Evolutionary conservation across 1,140 invertebrate species (phyloP).

Genomic region (Anoplophora glabripennis): DNA sequence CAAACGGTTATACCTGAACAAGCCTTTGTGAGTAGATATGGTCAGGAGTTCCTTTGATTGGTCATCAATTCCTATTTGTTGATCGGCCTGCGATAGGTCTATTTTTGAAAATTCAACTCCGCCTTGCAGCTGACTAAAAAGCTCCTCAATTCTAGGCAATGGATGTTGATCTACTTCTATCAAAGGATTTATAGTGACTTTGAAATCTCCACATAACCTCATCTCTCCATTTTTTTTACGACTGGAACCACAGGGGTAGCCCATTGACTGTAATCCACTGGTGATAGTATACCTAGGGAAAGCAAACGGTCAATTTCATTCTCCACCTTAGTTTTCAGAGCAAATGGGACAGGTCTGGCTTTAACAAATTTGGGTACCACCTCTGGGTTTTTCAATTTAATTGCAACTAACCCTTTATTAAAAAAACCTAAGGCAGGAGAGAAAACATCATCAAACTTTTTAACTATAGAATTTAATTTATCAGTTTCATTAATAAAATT

Average conservation of each 20-base stretch:
- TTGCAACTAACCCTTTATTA: conserved; percentile 7
- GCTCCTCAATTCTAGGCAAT: conserved; percentile 26
- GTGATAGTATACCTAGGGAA: conserved; percentile 20
- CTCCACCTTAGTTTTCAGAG: conserved; percentile 32
- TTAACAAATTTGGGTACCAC: conserved; percentile 36
- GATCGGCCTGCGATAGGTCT: conserved; percentile 30
- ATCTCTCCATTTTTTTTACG: conserved; percentile 40
- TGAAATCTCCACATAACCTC: conserved; percentile 47
- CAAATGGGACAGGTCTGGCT: conserved; percentile 36
- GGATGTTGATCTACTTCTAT: conserved; percentile 24
- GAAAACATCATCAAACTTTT: neutral
- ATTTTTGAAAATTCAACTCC: conserved; percentile 27
- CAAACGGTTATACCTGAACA: conserved; percentile 25
- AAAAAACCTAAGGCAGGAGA: neutral
- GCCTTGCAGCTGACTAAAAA: conserved; percentile 27
- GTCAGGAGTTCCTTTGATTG: conserved; percentile 43
- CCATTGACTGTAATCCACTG: conserved; percentile 24
- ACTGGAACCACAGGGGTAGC: neutral
- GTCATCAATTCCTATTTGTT: conserved; percentile 48
- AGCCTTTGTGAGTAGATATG: conserved; percentile 43
- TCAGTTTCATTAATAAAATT: neutral
- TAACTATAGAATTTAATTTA: neutral
- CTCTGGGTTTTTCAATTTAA: conserved; percentile 8
- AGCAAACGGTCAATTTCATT: conserved; percentile 27
- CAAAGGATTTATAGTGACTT: conserved; percentile 30